Evolutionary conservation across 1,140 invertebrate genomes (phyloP), one percentile per base, ranked within the genome.

Genomic region (Stegodyphus mimosarum): DNA sequence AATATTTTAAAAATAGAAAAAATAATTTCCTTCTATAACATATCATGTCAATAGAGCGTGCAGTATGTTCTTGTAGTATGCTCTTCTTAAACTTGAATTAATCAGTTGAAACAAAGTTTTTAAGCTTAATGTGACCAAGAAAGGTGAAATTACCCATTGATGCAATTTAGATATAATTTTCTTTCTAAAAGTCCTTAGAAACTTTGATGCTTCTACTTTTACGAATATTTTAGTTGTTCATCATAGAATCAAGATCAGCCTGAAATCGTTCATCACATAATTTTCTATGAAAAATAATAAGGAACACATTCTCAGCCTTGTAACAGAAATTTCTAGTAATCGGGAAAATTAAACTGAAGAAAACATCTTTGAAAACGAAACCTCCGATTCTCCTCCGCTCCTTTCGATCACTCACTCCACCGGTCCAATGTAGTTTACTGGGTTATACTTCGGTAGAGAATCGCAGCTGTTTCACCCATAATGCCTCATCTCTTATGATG

Each of bases 381-480:
- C 53, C 33, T 72, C 18, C 18, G 53, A 60, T 6, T 80, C 52
- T 53, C 69, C 52, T 63, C 11, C 53, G 11, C n/a, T 60, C 67
- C 69, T 63, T 63, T n/a, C 53, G 10, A 49, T 60, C 55, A 33
- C 78, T 72, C 70, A 60, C 67, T 63, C 18, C 78, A 72, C 67
- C 80, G 53, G 69, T 66, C 71, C 50, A 74, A 83, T 83, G 79
- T 83, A 73, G 79, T 72, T 73, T 55, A 83, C 71, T 83, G 63
- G 80, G 80, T 74, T 74, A 73, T 52, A 64, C n/a, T 74, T 53
- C 13, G 18, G 10, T 55, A 71, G 13, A 7, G 17, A 63, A 60
- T 52, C 74, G 33, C 55, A 17, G 64, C 17, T n/a, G 48, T 17
- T 73, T 83, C 80, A 63, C 52, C 80, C 71, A 83, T 7, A 83